A percentile compares a stretch with the other conserved stretches of the same genome.
Conservation (phyloP, 2,888 invertebrate genomes). For the Polyommatus icarus region DNA sequence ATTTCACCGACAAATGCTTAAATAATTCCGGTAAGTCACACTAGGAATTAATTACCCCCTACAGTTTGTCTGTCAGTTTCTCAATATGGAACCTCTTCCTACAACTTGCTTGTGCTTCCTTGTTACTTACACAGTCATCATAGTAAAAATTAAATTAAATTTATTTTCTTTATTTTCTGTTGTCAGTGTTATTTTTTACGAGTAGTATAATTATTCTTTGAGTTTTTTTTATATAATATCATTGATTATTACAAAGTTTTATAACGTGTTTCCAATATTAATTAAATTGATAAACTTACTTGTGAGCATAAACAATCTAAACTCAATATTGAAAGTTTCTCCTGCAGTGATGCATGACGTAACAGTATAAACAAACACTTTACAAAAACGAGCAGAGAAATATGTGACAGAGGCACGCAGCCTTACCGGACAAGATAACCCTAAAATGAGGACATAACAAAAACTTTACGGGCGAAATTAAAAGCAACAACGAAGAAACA, state of each 20-base stretch:
- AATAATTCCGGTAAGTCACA: neutral
- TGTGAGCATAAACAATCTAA: neutral
- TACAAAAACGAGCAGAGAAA: slow-evolving; percentile 55
- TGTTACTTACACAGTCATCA: neutral
- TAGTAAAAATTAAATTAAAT: neutral
- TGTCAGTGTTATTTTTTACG: neutral
- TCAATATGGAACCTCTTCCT: slow-evolving; percentile 16
- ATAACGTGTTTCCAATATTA: no score
- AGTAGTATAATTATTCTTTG: no score
- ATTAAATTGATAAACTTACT: neutral
- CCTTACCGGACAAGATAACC: slow-evolving; percentile 61
- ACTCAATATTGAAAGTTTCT: neutral
- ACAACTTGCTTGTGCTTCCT: slow-evolving; percentile 16
- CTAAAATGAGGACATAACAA: slow-evolving; percentile 70
- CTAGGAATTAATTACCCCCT: slow-evolving; percentile 11
- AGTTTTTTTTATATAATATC: no score
- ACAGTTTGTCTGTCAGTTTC: slow-evolving; percentile 12
- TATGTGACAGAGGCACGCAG: slow-evolving; percentile 64
- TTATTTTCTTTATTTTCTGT: neutral
- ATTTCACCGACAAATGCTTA: neutral
- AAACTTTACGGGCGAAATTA: slow-evolving; percentile 74
- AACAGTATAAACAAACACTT: slow-evolving; percentile 43
- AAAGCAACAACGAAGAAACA: slow-evolving; percentile 72
- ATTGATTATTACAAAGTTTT: no score
- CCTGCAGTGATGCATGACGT: slow-evolving; percentile 29